phyloP scores from a whole-genome alignment of 2,797 vertebrate genomes.

The Discoglossus pictus region DNA sequence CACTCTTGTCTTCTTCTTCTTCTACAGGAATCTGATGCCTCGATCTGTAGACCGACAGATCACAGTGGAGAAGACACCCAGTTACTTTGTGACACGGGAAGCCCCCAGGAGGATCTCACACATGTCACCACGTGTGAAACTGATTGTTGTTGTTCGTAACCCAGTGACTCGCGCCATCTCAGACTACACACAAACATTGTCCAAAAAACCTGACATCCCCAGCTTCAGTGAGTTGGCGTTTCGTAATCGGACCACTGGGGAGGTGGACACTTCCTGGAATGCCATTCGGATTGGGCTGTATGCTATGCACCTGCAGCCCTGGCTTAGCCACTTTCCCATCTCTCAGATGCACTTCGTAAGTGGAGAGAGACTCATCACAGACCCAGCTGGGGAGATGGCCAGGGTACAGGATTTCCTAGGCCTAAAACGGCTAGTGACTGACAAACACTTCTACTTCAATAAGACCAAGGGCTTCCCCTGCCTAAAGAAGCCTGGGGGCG shows the following conservation, averaged over 20 bases:
- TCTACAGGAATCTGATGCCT: constrained; percentile 89
- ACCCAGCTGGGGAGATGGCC: constrained; percentile 92
- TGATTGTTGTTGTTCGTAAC: constrained; percentile 95
- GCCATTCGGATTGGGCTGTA: constrained; percentile 97
- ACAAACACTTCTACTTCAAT: constrained; percentile 98
- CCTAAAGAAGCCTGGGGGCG: constrained; percentile 86
- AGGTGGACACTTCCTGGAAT: constrained; percentile 91
- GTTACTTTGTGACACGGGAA: constrained; percentile 94
- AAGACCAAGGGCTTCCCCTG: constrained; percentile 98
- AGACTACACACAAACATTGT: constrained; percentile 94
- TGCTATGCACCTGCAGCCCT: constrained; percentile 87
- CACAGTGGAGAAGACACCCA: constrained; percentile 96
- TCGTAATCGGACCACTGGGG: constrained; percentile 84
- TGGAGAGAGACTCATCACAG: constrained; percentile 89
- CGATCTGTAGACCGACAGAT: constrained; percentile 90
- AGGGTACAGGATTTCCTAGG: constrained; percentile 95
- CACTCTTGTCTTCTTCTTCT: background rate
- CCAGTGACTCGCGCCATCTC: constrained; percentile 96
- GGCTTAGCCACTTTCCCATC: constrained; percentile 90
- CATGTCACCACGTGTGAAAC: constrained; percentile 89
- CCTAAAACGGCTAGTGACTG: constrained; percentile 88
- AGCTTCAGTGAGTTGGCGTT: constrained; percentile 93
- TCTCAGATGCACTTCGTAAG: constrained; percentile 97
- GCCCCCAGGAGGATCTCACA: constrained; percentile 85
- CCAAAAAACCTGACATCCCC: constrained; percentile 94